Evolutionary conservation across 2,113 vertebrate species (phyloP).

Genomic region (Corythaeola cristata): DNA sequence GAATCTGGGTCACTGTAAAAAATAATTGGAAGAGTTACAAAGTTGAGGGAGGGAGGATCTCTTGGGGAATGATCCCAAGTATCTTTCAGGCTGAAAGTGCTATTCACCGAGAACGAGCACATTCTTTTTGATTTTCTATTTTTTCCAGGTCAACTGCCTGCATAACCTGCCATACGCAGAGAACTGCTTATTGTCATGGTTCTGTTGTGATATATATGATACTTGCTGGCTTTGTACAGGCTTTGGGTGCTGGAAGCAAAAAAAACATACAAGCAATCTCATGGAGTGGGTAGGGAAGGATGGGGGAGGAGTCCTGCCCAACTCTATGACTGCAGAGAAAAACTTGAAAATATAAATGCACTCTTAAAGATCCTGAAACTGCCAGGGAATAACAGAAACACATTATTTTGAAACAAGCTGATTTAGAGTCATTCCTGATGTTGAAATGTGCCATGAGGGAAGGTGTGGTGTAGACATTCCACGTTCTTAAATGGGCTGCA

Average conservation of each 20-base stretch:
- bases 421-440: background rate
- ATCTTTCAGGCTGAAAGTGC: background rate
- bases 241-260: background rate
- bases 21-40: background rate
- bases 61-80: background rate
- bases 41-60: background rate
- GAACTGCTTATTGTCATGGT: background rate
- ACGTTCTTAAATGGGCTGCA: background rate
- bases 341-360: background rate
- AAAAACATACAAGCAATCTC: background rate
- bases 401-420: background rate
- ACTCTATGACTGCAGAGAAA: background rate
- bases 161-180: background rate
- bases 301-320: background rate
- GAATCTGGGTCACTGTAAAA: background rate
- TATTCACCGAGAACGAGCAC: background rate
- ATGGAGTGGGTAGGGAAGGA: background rate
- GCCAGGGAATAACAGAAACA: background rate
- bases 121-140: background rate
- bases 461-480: background rate
- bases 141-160: slow-evolving; percentile 5
- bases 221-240: background rate
- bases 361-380: background rate
- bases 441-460: background rate
- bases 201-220: background rate